A percentile compares a stretch with the other conserved stretches of the same genome.
Evolutionary conservation across 2,113 vertebrate genomes (phyloP).

Genomic region (Trichechus manatus): DNA sequence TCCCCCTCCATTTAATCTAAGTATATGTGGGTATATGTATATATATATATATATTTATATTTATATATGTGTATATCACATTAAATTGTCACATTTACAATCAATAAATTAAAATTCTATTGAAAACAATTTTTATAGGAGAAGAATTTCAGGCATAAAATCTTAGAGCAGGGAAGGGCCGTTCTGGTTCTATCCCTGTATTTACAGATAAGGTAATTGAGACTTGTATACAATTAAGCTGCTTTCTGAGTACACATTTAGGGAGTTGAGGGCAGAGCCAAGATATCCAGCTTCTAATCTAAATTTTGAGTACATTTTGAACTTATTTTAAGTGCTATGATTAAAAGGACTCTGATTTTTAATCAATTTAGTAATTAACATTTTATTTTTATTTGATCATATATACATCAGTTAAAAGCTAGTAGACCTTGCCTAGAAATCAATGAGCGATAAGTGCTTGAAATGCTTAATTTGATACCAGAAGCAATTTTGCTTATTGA

Average conservation of each 20-base stretch:
- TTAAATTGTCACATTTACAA: conserved; percentile 31
- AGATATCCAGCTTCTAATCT: neutral
- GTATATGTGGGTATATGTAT: too few relatives aligned
- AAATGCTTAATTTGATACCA: conserved; percentile 38
- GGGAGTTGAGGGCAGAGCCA: neutral
- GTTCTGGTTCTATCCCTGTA: neutral
- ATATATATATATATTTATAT: neutral
- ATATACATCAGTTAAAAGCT: neutral
- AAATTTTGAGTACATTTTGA: conserved; percentile 21
- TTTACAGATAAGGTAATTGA: conserved; percentile 5
- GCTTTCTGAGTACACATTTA: neutral
- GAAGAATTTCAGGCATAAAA: conserved; percentile 29
- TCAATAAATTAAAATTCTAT: conserved; percentile 43
- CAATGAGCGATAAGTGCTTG: neutral
- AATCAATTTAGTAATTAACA: neutral
- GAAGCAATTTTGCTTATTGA: conserved; percentile 6
- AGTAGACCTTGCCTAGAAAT: neutral
- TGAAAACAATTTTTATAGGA: neutral
- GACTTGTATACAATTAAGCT: neutral
- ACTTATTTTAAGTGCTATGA: conserved; percentile 1
- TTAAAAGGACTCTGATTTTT: neutral
- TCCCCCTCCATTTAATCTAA: neutral
- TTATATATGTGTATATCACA: neutral
- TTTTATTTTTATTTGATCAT: conserved; percentile 25
- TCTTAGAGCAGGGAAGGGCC: neutral